A percentile compares a stretch with the other conserved stretches of the same genome.
These are phyloP conservation scores for Orthosia gracilis DNA, from an alignment of 2,888 invertebrate species.

Conservation along the genomic window DNA sequence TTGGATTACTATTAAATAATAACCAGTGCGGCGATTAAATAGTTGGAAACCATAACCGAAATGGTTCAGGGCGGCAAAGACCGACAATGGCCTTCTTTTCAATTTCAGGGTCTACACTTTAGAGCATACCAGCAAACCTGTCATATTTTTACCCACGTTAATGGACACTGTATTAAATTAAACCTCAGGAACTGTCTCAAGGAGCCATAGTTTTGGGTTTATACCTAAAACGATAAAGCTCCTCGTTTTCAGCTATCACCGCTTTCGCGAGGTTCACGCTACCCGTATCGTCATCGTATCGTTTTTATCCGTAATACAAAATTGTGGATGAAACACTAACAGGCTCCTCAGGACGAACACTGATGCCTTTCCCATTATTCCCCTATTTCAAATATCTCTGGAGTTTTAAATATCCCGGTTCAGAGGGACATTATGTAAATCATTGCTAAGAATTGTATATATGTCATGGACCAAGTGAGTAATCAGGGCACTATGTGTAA, in stretches of 20 bases:
- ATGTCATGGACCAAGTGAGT: too few species aligned
- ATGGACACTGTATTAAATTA: neutral
- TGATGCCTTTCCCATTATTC: too few species aligned
- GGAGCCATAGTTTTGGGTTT: neutral
- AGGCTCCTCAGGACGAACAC: neutral
- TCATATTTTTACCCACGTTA: neutral
- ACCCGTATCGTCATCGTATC: too few species aligned
- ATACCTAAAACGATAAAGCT: neutral
- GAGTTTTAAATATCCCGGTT: too few species aligned
- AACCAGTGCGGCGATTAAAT: neutral
- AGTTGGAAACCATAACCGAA: too few species aligned
- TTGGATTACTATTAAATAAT: neutral
- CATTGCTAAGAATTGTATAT: neutral
- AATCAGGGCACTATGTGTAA: too few species aligned
- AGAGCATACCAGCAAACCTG: neutral
- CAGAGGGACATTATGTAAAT: neutral
- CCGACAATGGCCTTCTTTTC: neutral
- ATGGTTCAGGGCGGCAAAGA: neutral
- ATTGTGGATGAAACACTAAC: neutral
- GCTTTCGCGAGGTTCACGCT: slow-evolving; percentile 32
- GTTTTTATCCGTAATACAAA: neutral
- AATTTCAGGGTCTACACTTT: neutral
- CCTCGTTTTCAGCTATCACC: slow-evolving; percentile 4
- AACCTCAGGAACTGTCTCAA: neutral
- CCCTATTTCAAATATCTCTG: neutral